A percentile compares a stretch with the other conserved stretches of the same genome.
Conservation (phyloP, 2,888 invertebrate genomes). For the Spisula subtruncata region DNA sequence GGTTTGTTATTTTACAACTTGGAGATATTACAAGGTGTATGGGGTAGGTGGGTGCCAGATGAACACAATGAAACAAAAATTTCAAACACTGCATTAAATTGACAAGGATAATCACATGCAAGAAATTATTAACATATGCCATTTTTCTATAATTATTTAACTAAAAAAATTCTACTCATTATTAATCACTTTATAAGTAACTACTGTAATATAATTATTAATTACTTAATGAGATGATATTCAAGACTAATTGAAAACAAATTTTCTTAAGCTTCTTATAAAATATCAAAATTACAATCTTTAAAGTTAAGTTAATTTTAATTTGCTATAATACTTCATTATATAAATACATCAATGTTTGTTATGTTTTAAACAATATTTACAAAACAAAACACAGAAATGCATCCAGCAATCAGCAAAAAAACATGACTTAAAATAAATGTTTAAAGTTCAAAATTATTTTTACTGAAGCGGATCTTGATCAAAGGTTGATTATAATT, state of each 20-base stretch:
- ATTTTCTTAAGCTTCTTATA: neutral
- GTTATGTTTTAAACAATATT: neutral
- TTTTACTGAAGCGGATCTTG: too few species aligned
- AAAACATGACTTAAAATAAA: neutral
- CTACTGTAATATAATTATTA: neutral
- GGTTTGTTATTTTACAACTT: neutral
- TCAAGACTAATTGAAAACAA: neutral
- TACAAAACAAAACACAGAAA: neutral
- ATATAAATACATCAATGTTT: neutral
- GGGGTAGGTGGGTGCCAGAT: neutral
- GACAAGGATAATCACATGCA: constrained; percentile 41
- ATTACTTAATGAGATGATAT: constrained; percentile 19
- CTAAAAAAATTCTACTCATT: neutral
- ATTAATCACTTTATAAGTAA: neutral
- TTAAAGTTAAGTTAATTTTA: neutral
- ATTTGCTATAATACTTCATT: neutral
- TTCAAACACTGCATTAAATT: constrained; percentile 44
- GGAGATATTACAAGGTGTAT: neutral
- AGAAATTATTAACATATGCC: constrained; percentile 11
- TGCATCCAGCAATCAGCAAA: neutral
- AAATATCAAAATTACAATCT: neutral
- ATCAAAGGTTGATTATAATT: too few species aligned
- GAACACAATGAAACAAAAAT: constrained; percentile 1
- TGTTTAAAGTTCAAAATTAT: too few species aligned
- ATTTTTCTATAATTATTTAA: neutral